A percentile compares a stretch with the other conserved stretches of the same genome.
Evolutionary conservation across 2,888 invertebrate genomes (phyloP).

Genomic region (Gastrophysa polygoni): DNA sequence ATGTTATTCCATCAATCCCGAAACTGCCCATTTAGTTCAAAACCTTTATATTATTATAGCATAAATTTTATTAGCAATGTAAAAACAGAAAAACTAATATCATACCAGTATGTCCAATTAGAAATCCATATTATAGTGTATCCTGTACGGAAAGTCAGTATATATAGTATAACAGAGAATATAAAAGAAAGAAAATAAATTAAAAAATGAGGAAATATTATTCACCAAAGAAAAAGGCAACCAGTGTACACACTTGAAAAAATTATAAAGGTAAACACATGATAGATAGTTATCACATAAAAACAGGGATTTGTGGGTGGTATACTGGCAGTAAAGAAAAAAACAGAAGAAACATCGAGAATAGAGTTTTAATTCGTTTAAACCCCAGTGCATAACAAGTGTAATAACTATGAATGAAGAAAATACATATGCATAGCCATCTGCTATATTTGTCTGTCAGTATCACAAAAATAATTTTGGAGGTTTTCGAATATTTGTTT

Average conservation of each 20-base stretch:
- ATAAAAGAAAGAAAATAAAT: constrained; percentile 29
- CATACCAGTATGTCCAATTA: constrained; percentile 33
- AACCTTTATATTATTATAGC: no score
- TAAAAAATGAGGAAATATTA: constrained; percentile 19
- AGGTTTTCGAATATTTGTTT: no score
- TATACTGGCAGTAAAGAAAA: no score
- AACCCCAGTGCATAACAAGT: no score
- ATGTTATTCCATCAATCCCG: no score
- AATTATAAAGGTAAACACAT: constrained; percentile 22
- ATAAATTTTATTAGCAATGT: constrained; percentile 15
- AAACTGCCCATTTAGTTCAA: no score
- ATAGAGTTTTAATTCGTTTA: no score
- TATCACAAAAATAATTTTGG: no score
- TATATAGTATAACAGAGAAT: constrained; percentile 17
- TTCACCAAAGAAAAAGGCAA: constrained; percentile 38
- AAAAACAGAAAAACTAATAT: constrained; percentile 25
- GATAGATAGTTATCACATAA: constrained; percentile 11
- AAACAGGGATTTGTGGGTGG: not conserved
- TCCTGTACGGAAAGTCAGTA: constrained; percentile 43
- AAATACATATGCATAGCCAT: no score
- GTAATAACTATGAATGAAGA: no score
- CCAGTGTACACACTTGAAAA: constrained; percentile 52
- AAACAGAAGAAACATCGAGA: no score
- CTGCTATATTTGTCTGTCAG: no score
- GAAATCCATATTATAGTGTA: constrained; percentile 50